Percentiles rank a stretch among this genome's conserved stretches.
phyloP scores from a whole-genome alignment of 2,113 vertebrate species.

The Festucalex cinctus region DNA sequence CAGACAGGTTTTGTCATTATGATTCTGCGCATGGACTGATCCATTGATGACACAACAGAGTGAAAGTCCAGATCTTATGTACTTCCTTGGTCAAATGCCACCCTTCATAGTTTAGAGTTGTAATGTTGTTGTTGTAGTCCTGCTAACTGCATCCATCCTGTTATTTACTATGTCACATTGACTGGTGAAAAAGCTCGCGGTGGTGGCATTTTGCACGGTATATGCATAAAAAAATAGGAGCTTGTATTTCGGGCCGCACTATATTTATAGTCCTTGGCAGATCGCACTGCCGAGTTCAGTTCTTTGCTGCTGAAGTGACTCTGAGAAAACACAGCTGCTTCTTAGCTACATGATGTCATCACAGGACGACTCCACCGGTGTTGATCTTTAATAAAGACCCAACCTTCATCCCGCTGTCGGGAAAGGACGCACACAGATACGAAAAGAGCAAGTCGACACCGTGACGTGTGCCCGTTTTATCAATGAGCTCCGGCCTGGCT shows the following conservation, averaged over 20 bases:
- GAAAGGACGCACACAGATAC: conserved; percentile 18
- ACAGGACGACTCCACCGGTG: conserved; percentile 71
- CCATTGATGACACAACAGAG: background rate
- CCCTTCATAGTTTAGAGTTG: background rate
- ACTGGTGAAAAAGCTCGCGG: background rate
- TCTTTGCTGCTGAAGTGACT: conserved; percentile 82
- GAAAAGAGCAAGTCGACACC: conserved; percentile 22
- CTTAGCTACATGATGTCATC: conserved; percentile 81
- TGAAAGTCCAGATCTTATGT: background rate
- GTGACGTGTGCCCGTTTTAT: conserved; percentile 25
- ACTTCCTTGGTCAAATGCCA: background rate
- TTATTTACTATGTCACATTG: background rate
- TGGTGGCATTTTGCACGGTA: conserved; percentile 2
- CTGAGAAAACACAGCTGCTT: conserved; percentile 88
- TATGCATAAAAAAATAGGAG: conserved; percentile 10
- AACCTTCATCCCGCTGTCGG: conserved; percentile 52
- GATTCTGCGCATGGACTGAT: background rate
- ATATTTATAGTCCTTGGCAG: conserved; percentile 65
- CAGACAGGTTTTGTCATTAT: background rate
- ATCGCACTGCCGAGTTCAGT: conserved; percentile 68
- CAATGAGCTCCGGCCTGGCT: conserved; percentile 36
- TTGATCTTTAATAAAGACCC: conserved; percentile 69
- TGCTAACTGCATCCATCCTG: background rate
- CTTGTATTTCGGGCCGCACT: conserved; percentile 19
- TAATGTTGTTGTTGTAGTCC: background rate